Evolutionary conservation across 2,888 invertebrate species (phyloP), one percentile per base, ranked within the genome.

Genomic region (Hypselothyrea guttata): DNA sequence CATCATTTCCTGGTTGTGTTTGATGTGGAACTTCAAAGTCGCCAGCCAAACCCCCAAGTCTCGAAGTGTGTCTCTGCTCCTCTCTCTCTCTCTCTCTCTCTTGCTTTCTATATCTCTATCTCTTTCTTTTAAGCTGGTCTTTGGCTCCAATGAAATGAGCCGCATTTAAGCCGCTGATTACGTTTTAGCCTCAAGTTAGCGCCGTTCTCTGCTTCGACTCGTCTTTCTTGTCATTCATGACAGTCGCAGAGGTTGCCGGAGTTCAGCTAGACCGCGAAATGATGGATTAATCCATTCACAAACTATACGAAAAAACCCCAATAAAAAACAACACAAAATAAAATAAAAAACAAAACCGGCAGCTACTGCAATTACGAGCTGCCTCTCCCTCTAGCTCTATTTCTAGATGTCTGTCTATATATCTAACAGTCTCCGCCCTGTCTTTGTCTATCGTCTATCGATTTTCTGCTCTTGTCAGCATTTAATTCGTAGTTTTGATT

Each of bases 1-100:
- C 72, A 84, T 87, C 89, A 89, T 90, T 90, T 90, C 90, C 90
- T 89, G 89, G 87, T 85, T 87, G 58, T 67, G 54, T 77, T 79
- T 77, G 71, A 86, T 84, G 75, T 83, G 68, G 73, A 81, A 76
- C 74, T 67, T 56, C 56, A 52, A 60, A 70, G 53, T 51, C 38
- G 46, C 44, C 35, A 33, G 12, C 49, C 48, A n/a, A 12, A 8
- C 4, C 30, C 52, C 45, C 31, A 28, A 35, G 40, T 30, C 35
- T 7, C 45, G 16, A 11, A 1, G 18, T 1, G 18, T 31, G 3
- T 2, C 27, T 4, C 4, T 33, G 3, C 9, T 1, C 0, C 22
- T 35, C 16, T 9, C 7, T 41, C 40, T 9, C 18, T 8, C 30
- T 30, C 16, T 7, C 38, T 8, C 37, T 31, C 27, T 12, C 12